A percentile compares a stretch with the other conserved stretches of the same genome.
phyloP scores from a whole-genome alignment of 2,797 vertebrate species.

The Malacoctenus gilli region DNA sequence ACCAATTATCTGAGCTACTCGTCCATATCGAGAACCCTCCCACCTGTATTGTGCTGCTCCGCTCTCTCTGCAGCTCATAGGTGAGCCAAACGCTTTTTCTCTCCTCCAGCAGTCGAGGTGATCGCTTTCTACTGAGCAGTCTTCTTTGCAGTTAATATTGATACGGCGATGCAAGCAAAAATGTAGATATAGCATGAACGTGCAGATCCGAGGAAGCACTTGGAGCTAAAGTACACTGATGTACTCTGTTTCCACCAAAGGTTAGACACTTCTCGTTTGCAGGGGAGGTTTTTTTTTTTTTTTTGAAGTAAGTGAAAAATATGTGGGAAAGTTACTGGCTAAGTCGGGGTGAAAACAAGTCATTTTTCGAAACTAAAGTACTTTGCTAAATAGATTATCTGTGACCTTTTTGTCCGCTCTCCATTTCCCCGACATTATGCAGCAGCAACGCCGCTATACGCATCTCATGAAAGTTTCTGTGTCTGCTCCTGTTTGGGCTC shows the following conservation, averaged over 20 bases:
- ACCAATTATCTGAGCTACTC: neutral
- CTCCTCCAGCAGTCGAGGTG: neutral
- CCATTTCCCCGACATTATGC: conserved; percentile 20
- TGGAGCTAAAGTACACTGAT: neutral
- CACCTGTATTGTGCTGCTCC: neutral
- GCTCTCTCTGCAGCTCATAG: neutral
- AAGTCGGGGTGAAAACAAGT: conserved; percentile 4
- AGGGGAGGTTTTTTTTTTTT: no score
- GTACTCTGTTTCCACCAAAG: neutral
- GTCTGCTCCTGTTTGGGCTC: conserved; percentile 28
- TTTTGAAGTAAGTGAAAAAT: neutral
- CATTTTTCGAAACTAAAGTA: neutral
- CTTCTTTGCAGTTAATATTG: neutral
- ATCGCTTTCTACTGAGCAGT: neutral
- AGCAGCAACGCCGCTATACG: neutral
- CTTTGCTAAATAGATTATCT: conserved; percentile 16
- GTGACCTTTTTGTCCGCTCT: conserved; percentile 41
- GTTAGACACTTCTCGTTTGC: no score
- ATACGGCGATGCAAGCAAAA: no score
- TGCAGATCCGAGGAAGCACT: no score
- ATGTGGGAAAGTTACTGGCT: conserved; percentile 1
- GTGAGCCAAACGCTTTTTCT: neutral
- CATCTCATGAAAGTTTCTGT: conserved; percentile 13
- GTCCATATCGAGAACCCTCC: neutral
- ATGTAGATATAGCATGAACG: no score